Percentiles rank a stretch among this genome's conserved stretches.
These are phyloP conservation scores for Corella eumyota DNA, from an alignment of 23 tunicate genomes.

Conservation along the genomic window DNA sequence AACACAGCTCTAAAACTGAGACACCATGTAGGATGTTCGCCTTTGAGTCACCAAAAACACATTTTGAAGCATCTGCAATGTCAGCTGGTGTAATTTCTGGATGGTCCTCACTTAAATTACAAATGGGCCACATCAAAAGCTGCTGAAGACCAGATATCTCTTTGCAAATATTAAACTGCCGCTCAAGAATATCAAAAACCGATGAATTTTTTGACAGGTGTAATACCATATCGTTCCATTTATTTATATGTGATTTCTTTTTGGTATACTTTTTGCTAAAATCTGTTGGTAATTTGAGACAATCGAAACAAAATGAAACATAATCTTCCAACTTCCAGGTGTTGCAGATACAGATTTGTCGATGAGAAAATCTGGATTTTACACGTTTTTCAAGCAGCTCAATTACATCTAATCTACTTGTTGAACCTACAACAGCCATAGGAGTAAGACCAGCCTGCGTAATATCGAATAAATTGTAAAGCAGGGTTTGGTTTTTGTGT, in stretches of 20 bases:
- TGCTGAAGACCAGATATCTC: conserved; percentile 26
- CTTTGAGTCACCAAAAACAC: conserved; percentile 34
- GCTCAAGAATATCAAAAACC: conserved; percentile 33
- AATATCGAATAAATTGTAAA: conserved; percentile 82
- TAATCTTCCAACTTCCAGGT: conserved; percentile 43
- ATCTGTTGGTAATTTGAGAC: too few species aligned
- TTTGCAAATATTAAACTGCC: conserved; percentile 31
- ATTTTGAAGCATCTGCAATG: conserved; percentile 28
- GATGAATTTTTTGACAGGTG: conserved; percentile 18
- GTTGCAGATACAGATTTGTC: conserved; percentile 62
- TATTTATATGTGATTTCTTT: background rate
- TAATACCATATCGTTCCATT: conserved; percentile 35
- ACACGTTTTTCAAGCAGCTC: conserved; percentile 87
- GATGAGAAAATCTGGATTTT: conserved; percentile 83
- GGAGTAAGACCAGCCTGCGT: conserved; percentile 70
- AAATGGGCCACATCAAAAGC: conserved; percentile 19
- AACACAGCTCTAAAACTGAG: conserved; percentile 66
- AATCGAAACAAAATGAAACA: too few species aligned
- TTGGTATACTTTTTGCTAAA: background rate
- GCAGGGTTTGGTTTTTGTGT: conserved; percentile 81
- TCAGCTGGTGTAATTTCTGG: conserved; percentile 11
- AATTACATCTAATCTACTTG: conserved; percentile 77
- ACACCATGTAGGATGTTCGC: conserved; percentile 47
- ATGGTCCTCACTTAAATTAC: conserved; percentile 11
- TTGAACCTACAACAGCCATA: conserved; percentile 64